Evolutionary conservation across 2,113 vertebrate genomes (phyloP).

Genomic region (Oryzias melastigma): DNA sequence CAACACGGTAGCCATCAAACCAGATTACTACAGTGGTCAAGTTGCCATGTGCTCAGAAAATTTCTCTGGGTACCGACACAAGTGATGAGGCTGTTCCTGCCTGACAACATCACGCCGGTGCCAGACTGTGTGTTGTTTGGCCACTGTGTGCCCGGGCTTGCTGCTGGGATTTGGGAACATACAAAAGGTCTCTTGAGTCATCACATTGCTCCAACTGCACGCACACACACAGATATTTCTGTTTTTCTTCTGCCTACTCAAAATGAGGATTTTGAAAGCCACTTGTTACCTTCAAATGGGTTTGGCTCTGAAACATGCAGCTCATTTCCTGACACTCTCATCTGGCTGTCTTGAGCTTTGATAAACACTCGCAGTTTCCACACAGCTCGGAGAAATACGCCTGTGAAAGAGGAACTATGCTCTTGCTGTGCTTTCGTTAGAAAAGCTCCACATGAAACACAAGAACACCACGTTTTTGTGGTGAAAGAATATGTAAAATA

Average conservation of each 20-base stretch:
- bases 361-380: constrained; percentile 56
- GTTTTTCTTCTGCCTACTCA: constrained; percentile 17
- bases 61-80: constrained; percentile 49
- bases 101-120: constrained; percentile 56
- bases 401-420: constrained; percentile 72
- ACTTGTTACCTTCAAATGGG: constrained; percentile 17
- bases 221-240: constrained; percentile 23
- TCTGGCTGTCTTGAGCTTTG: constrained; percentile 37
- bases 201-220: constrained; percentile 37
- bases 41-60: constrained; percentile 47
- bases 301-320: constrained; percentile 27
- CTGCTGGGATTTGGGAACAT: constrained; percentile 49
- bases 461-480: constrained; percentile 71
- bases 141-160: constrained; percentile 30
- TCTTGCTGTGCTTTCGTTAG: constrained; percentile 55
- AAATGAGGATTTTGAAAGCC: constrained; percentile 17
- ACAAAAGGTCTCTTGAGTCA: constrained; percentile 63
- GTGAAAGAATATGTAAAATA: constrained; percentile 83
- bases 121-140: constrained; percentile 55
- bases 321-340: constrained; percentile 43
- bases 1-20: constrained; percentile 23
- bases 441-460: constrained; percentile 69
- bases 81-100: constrained; percentile 50
- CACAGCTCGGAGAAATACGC: constrained; percentile 60
- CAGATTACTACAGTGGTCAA: constrained; percentile 42